Conservation (phyloP, 2,797 vertebrate species). For the Hephaestus fuliginosus region DNA sequence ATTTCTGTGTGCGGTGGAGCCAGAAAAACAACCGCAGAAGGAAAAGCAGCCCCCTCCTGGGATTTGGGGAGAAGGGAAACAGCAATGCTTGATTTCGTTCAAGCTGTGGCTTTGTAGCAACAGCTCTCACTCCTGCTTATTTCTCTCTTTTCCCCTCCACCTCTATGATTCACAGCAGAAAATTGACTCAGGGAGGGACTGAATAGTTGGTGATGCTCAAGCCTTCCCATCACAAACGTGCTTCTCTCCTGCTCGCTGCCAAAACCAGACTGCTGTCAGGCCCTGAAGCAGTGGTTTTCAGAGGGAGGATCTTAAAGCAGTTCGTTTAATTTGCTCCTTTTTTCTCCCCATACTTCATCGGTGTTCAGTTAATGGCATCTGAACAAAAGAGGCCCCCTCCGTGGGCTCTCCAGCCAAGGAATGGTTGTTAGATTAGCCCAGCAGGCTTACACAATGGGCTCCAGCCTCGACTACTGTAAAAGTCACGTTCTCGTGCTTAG, state of each 20-base stretch:
- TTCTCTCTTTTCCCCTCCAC: conserved; percentile 43
- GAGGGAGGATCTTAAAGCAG: conserved; percentile 8
- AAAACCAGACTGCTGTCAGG: conserved; percentile 38
- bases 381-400: conserved; percentile 50
- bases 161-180: conserved; percentile 66
- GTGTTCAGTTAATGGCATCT: conserved; percentile 53
- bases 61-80: conserved; percentile 56
- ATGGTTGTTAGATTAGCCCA: conserved; percentile 56
- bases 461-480: conserved; percentile 23
- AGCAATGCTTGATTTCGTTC: conserved; percentile 72
- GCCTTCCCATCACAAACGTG: conserved; percentile 46
- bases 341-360: not conserved
- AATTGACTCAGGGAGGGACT: conserved; percentile 59
- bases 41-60: conserved; percentile 56
- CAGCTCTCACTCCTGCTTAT: conserved; percentile 44
- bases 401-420: conserved; percentile 34
- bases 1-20: conserved; percentile 44
- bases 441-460: conserved; percentile 43
- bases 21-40: conserved; percentile 60
- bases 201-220: conserved; percentile 55
- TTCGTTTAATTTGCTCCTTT: conserved; percentile 44
- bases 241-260: conserved; percentile 34
- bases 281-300: conserved; percentile 26
- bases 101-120: conserved; percentile 65
- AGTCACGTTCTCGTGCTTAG: conserved; percentile 22